These are phyloP conservation scores for Euzophera pinguis DNA, from an alignment of 2,888 invertebrate species.

Conservation along the genomic window DNA sequence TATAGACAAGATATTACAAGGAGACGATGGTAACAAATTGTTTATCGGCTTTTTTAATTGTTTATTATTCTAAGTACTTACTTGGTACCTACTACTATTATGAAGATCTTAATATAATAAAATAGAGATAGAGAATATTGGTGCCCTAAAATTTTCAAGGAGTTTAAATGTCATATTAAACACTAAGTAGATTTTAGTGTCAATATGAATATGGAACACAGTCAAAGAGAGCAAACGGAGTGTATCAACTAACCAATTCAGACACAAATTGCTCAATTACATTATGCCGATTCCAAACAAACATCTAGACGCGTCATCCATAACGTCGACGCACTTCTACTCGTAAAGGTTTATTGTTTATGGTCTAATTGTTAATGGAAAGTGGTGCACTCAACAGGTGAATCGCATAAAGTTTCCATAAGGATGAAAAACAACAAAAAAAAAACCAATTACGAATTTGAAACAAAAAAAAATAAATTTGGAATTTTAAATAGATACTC, in stretches of 20 bases:
- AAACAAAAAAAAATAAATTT: background rate
- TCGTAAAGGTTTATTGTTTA: background rate
- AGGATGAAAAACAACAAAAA: background rate
- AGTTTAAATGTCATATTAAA: background rate
- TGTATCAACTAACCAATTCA: constrained; percentile 10
- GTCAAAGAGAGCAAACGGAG: constrained; percentile 1
- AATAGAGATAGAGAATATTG: too few relatives aligned
- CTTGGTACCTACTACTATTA: too few relatives aligned
- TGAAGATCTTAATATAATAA: too few relatives aligned
- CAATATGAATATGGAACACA: background rate
- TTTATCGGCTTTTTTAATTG: too few relatives aligned
- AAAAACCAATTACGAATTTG: background rate
- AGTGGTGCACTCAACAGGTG: background rate
- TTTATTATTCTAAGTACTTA: too few relatives aligned
- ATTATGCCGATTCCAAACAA: constrained; percentile 46
- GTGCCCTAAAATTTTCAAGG: background rate
- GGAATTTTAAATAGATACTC: constrained; percentile 22
- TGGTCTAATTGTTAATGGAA: background rate
- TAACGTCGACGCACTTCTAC: background rate
- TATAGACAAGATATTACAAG: too few relatives aligned
- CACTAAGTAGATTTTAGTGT: background rate
- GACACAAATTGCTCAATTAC: constrained; percentile 34
- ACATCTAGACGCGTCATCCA: constrained; percentile 25
- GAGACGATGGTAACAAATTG: too few relatives aligned
- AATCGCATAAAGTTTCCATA: background rate